Percentiles rank a stretch among this genome's conserved stretches.
These are phyloP conservation scores for Gobio gobio DNA, from an alignment of 2,113 vertebrate species.

Conservation along the genomic window DNA sequence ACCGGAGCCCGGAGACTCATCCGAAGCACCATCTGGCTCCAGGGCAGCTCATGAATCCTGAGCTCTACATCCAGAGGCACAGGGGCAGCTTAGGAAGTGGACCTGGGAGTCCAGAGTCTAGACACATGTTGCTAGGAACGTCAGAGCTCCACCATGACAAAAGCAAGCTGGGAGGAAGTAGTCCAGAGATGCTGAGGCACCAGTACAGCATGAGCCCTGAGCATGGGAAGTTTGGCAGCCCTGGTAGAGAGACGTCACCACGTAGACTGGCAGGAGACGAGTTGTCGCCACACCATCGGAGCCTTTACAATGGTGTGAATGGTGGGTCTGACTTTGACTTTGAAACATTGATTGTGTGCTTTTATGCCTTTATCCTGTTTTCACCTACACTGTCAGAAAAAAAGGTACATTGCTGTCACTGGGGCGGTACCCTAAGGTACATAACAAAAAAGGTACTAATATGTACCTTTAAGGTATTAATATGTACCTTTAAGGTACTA, in stretches of 20 bases:
- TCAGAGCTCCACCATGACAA: constrained; percentile 86
- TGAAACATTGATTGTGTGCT: not conserved
- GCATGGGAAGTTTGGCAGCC: constrained; percentile 79
- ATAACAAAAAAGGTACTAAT: too few relatives aligned
- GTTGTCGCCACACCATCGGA: constrained; percentile 84
- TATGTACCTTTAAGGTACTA: too few relatives aligned
- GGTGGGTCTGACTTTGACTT: constrained; percentile 74
- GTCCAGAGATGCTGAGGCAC: constrained; percentile 90
- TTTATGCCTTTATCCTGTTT: not conserved
- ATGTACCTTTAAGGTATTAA: too few relatives aligned
- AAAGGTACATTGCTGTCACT: too few relatives aligned
- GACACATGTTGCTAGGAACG: constrained; percentile 82
- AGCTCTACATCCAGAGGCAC: constrained; percentile 88
- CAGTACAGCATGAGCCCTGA: constrained; percentile 88
- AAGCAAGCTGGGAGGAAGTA: constrained; percentile 75
- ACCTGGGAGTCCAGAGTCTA: constrained; percentile 87
- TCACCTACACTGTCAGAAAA: too few relatives aligned
- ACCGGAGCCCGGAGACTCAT: constrained; percentile 83
- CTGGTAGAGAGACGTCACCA: constrained; percentile 83
- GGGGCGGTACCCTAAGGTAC: too few relatives aligned
- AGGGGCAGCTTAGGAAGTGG: constrained; percentile 78
- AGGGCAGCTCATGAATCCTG: constrained; percentile 84
- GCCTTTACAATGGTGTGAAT: constrained; percentile 90
- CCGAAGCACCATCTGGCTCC: constrained; percentile 77
- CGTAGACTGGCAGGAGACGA: constrained; percentile 86